A percentile compares a stretch with the other conserved stretches of the same genome.
These are phyloP conservation scores for Alosa alosa DNA, from an alignment of 2,113 vertebrate genomes.

Conservation along the genomic window DNA sequence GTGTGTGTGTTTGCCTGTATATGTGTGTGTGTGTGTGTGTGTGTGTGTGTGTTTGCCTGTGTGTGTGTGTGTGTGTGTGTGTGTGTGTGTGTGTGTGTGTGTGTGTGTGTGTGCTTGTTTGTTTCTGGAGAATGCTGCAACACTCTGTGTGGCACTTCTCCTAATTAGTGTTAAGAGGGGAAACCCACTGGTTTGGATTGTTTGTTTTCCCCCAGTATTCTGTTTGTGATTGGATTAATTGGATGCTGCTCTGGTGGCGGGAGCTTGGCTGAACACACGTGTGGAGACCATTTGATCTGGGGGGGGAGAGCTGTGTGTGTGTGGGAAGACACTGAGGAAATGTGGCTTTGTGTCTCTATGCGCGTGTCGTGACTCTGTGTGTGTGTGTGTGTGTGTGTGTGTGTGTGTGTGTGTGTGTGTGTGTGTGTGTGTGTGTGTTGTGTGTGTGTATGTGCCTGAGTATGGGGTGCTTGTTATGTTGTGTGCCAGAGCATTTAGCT, in stretches of 20 bases:
- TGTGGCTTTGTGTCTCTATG: neutral
- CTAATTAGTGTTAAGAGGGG: conserved; percentile 32
- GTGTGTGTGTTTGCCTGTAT: neutral
- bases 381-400: too few relatives aligned
- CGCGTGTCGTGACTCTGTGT: neutral
- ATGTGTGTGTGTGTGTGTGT: neutral
- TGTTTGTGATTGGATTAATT: conserved; percentile 36
- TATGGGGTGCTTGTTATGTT: neutral
- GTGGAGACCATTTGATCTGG: neutral
- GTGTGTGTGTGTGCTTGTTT: neutral
- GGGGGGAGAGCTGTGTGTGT: neutral
- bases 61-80: neutral
- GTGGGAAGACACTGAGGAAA: neutral
- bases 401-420: too few relatives aligned
- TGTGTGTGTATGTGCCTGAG: neutral
- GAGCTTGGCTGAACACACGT: neutral
- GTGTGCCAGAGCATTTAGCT: neutral
- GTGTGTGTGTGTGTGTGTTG: conserved; percentile 24
- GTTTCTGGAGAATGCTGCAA: neutral
- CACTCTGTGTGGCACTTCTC: conserved; percentile 31
- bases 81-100: neutral
- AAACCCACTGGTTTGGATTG: conserved; percentile 29
- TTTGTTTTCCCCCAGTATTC: conserved; percentile 39
- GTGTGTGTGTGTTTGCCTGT: neutral
- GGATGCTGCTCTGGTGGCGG: conserved; percentile 17